phyloP scores from a whole-genome alignment of 2,888 invertebrate species.

The Euplagia quadripunctaria region DNA sequence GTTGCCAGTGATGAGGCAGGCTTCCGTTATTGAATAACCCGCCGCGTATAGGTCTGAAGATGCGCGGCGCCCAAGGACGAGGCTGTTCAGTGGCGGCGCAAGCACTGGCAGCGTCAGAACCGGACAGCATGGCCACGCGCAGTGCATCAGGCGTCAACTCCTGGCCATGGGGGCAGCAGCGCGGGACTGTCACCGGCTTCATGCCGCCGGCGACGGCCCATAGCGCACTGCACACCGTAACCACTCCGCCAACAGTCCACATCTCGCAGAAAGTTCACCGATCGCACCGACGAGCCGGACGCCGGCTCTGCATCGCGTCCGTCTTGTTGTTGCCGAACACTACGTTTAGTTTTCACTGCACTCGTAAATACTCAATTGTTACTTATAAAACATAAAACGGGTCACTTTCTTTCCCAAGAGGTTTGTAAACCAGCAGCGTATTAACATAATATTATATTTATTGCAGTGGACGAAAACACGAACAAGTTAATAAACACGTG shows the following conservation, averaged over 20 bases:
- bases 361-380: neutral
- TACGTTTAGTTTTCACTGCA: constrained; percentile 7
- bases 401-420: neutral
- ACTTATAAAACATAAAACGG: neutral
- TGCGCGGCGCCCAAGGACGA: constrained; percentile 86
- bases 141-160: constrained; percentile 60
- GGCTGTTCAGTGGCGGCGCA: constrained; percentile 74
- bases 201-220: constrained; percentile 56
- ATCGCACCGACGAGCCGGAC: constrained; percentile 41
- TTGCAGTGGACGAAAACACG: constrained; percentile 13
- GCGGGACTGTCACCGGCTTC: constrained; percentile 64
- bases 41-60: constrained; percentile 85
- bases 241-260: constrained; percentile 22
- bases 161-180: constrained; percentile 53
- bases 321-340: neutral
- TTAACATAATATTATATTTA: constrained; percentile 6
- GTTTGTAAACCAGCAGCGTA: neutral
- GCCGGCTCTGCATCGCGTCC: constrained; percentile 42
- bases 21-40: constrained; percentile 72
- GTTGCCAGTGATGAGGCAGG: constrained; percentile 84
- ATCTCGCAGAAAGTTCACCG: constrained; percentile 56
- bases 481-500: constrained; percentile 67
- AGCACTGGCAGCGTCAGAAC: constrained; percentile 62
- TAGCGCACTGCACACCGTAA: constrained; percentile 39
- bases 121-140: constrained; percentile 69